Conservation (phyloP, 2,797 vertebrate species). For the Nannoperca obscura region DNA sequence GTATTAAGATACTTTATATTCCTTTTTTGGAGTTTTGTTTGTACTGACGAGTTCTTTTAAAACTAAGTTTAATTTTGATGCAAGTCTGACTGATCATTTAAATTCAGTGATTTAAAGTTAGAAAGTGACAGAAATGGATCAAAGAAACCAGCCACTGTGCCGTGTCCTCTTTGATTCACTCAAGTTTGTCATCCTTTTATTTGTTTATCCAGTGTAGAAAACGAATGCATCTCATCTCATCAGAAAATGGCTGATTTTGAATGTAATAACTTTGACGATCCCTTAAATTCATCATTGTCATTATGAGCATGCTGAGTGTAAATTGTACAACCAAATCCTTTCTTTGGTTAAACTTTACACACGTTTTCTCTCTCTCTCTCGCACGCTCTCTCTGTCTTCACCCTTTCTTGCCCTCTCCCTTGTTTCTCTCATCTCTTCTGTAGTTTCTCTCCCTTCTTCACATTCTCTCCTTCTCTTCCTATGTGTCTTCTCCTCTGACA, state of each 20-base stretch:
- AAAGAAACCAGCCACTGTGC: background rate
- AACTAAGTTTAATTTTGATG: constrained; percentile 18
- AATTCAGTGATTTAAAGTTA: background rate
- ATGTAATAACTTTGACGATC: background rate
- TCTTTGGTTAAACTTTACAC: background rate
- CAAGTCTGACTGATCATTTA: constrained; percentile 5
- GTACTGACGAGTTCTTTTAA: background rate
- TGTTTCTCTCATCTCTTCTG: background rate
- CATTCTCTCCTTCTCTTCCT: constrained; percentile 5
- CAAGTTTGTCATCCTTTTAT: background rate
- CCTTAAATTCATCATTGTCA: background rate
- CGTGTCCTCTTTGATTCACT: background rate
- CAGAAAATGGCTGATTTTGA: background rate
- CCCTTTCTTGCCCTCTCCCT: background rate
- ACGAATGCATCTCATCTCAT: background rate
- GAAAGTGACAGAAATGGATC: background rate
- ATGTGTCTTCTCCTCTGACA: constrained; percentile 50
- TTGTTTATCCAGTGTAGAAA: background rate
- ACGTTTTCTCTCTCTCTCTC: background rate
- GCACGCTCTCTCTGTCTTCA: background rate
- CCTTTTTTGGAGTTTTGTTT: background rate
- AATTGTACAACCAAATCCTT: background rate
- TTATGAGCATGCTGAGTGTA: background rate
- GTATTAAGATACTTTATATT: background rate
- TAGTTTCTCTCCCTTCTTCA: background rate